Conservation (phyloP, 2,888 invertebrate genomes). For the Cylindroiulus punctatus region DNA sequence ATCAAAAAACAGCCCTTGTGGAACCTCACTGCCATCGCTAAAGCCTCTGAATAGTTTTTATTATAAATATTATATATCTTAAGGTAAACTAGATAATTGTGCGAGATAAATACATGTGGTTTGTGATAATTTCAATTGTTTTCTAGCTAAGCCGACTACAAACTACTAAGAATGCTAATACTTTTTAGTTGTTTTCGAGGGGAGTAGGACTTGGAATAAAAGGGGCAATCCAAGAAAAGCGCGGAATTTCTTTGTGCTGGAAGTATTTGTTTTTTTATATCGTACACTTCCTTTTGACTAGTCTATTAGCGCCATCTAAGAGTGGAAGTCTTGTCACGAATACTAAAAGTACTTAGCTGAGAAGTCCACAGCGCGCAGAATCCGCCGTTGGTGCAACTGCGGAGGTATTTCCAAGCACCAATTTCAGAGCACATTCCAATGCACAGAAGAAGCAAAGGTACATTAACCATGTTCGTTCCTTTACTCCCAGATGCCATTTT, state of each 20-base stretch:
- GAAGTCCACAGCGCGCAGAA: constrained; percentile 40
- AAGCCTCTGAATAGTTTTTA: constrained; percentile 52
- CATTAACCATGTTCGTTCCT: constrained; percentile 37
- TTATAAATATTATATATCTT: constrained; percentile 53
- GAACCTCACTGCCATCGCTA: constrained; percentile 52
- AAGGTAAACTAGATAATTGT: constrained; percentile 56
- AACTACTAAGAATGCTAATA: constrained; percentile 54
- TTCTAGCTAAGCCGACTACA: constrained; percentile 51
- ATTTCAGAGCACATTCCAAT: constrained; percentile 24
- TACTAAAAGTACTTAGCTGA: constrained; percentile 24
- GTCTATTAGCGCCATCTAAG: constrained; percentile 53
- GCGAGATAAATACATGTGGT: constrained; percentile 57
- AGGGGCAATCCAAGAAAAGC: constrained; percentile 46
- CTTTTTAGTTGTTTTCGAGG: constrained; percentile 51
- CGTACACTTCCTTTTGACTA: constrained; percentile 52
- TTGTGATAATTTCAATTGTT: constrained; percentile 52
- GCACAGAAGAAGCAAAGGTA: constrained; percentile 42
- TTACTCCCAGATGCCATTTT: constrained; percentile 33
- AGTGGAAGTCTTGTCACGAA: constrained; percentile 54
- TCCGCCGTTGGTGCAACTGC: constrained; percentile 32
- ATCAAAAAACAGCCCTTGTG: constrained; percentile 46
- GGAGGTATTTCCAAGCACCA: constrained; percentile 45
- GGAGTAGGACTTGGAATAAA: constrained; percentile 47
- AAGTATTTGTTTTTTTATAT: constrained; percentile 52
- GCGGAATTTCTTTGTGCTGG: constrained; percentile 51